A percentile compares a stretch with the other conserved stretches of the same genome.
These are phyloP conservation scores for Pavo muticus DNA, from an alignment of 2,113 vertebrate species.

Conservation along the genomic window DNA sequence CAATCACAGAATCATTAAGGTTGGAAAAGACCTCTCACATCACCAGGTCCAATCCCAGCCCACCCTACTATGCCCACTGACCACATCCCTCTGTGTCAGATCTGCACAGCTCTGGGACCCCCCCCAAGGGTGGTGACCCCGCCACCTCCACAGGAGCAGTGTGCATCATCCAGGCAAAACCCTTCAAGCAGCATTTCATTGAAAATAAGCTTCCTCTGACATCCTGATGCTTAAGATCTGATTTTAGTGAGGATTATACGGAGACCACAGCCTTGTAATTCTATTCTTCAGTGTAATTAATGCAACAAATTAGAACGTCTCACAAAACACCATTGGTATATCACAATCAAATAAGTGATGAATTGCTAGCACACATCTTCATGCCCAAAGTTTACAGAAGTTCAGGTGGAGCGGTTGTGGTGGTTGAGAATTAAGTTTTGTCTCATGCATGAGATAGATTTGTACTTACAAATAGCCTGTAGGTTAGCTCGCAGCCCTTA, in stretches of 20 bases:
- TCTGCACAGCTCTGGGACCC: too few relatives aligned
- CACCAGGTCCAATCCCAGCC: too few relatives aligned
- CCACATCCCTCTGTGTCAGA: too few relatives aligned
- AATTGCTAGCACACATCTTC: background rate
- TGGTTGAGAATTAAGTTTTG: conserved; percentile 56
- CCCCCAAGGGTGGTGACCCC: too few relatives aligned
- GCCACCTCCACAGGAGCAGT: too few relatives aligned
- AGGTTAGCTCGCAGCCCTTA: conserved; percentile 45
- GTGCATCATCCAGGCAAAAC: background rate
- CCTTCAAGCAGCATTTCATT: background rate
- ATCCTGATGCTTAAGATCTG: background rate
- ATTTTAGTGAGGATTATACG: background rate
- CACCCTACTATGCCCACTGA: too few relatives aligned
- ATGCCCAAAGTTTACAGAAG: conserved; percentile 26
- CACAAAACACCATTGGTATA: background rate
- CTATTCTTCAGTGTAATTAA: conserved; percentile 23
- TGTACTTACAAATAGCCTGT: conserved; percentile 58
- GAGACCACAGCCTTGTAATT: background rate
- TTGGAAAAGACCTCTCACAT: too few relatives aligned
- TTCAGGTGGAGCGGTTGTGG: background rate
- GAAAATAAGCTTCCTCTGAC: background rate
- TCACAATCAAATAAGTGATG: background rate
- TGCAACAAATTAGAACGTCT: conserved; percentile 30
- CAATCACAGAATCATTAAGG: too few relatives aligned
- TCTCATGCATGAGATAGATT: background rate